These are phyloP conservation scores for Zingel zingel DNA, from an alignment of 2,113 vertebrate species.

Conservation along the genomic window DNA sequence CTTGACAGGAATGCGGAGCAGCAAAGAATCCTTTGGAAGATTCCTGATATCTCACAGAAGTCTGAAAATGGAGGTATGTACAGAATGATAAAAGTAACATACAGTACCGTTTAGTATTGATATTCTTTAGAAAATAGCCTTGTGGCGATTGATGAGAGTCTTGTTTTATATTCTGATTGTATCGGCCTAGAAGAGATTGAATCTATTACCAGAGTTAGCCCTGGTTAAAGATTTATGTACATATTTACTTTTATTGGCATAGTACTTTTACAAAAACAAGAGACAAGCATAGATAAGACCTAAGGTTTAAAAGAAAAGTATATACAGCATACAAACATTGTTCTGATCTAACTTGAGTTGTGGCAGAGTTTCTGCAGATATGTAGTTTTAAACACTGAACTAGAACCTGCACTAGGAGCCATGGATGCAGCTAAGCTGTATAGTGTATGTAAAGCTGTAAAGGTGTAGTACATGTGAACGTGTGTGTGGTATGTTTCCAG, in stretches of 20 bases:
- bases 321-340: background rate
- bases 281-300: background rate
- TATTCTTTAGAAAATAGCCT: background rate
- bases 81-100: background rate
- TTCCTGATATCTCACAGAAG: constrained; percentile 98
- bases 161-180: background rate
- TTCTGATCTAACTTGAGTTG: background rate
- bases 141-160: background rate
- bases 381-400: background rate
- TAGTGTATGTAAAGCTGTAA: background rate
- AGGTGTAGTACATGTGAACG: background rate
- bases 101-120: background rate
- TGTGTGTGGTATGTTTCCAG: background rate
- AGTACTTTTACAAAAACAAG: background rate
- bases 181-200: background rate
- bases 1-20: constrained; percentile 93
- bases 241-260: background rate
- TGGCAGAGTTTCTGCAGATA: background rate
- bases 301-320: background rate
- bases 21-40: constrained; percentile 98
- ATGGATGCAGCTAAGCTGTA: background rate
- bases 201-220: background rate
- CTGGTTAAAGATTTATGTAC: background rate
- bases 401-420: background rate
- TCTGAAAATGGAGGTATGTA: constrained; percentile 97